phyloP scores from a whole-genome alignment of 2,888 invertebrate species.

The Monopis laevigella region DNA sequence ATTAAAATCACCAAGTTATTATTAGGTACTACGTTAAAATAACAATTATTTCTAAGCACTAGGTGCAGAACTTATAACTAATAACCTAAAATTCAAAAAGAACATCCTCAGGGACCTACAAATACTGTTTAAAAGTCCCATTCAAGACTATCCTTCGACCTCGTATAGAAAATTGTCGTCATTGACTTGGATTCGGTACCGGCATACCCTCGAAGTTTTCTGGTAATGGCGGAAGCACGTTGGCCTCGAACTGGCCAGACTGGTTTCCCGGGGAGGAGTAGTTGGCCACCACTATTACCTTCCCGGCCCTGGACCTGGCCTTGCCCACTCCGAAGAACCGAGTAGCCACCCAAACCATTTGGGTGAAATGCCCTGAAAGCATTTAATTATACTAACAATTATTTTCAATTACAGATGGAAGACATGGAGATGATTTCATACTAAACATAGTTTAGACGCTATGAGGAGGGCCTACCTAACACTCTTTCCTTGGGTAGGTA shows the following conservation, averaged over 20 bases:
- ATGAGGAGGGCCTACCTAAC: too few relatives aligned
- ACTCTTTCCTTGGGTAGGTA: too few relatives aligned
- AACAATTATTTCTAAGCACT: too few relatives aligned
- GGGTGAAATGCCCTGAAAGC: constrained; percentile 85
- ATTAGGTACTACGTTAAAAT: too few relatives aligned
- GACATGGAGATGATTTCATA: too few relatives aligned
- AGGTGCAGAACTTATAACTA: too few relatives aligned
- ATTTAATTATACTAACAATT: too few relatives aligned
- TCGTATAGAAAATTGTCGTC: constrained; percentile 53
- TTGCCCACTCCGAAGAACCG: constrained; percentile 83
- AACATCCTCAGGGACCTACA: too few relatives aligned
- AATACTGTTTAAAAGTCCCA: constrained; percentile 17
- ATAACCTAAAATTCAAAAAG: too few relatives aligned
- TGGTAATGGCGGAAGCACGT: constrained; percentile 80
- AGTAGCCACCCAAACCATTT: constrained; percentile 84
- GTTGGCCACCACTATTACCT: constrained; percentile 84
- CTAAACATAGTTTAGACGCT: too few relatives aligned
- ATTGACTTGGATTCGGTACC: constrained; percentile 29
- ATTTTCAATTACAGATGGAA: too few relatives aligned
- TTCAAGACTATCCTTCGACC: constrained; percentile 49
- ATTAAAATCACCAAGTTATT: too few relatives aligned
- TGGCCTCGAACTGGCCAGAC: constrained; percentile 76
- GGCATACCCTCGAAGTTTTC: constrained; percentile 58
- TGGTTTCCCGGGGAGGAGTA: constrained; percentile 85
- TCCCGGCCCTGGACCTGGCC: constrained; percentile 79